Evolutionary conservation across 1,140 invertebrate genomes (phyloP).

Genomic region (Dendrolimus punctatus): DNA sequence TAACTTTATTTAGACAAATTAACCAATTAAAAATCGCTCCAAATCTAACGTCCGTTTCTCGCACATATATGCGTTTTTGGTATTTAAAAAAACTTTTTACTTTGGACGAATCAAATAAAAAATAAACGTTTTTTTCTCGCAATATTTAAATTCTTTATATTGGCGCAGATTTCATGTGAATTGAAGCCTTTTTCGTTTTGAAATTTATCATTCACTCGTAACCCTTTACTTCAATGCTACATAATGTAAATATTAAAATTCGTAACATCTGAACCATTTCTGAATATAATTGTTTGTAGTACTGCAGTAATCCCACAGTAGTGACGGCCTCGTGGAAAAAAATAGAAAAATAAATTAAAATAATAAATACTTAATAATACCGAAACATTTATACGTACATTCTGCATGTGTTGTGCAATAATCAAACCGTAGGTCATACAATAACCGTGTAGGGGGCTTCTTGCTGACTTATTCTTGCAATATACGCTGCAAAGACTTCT

Average conservation of each 20-base stretch:
- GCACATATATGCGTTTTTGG: no score
- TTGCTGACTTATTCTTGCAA: slow-evolving; percentile 41
- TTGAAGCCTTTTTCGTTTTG: neutral
- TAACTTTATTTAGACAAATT: no score
- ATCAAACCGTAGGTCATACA: slow-evolving; percentile 47
- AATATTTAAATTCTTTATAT: no score
- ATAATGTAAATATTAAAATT: no score
- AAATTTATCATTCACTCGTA: neutral
- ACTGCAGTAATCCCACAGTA: slow-evolving; percentile 21
- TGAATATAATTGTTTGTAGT: neutral
- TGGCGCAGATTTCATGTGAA: no score
- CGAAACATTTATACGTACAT: slow-evolving; percentile 28
- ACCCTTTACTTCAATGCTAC: no score
- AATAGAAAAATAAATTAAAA: slow-evolving; percentile 23
- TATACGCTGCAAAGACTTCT: slow-evolving; percentile 27
- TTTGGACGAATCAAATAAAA: no score
- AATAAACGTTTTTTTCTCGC: no score
- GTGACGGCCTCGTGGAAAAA: slow-evolving; percentile 21
- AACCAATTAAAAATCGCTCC: no score
- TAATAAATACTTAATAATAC: slow-evolving; percentile 15
- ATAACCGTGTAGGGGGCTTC: slow-evolving; percentile 44
- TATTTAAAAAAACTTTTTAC: no score
- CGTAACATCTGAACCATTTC: neutral
- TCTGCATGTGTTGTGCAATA: slow-evolving; percentile 67
- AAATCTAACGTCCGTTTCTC: no score